These are phyloP conservation scores for Ariolimax columbianus DNA, from an alignment of 2,888 invertebrate species.

Conservation along the genomic window DNA sequence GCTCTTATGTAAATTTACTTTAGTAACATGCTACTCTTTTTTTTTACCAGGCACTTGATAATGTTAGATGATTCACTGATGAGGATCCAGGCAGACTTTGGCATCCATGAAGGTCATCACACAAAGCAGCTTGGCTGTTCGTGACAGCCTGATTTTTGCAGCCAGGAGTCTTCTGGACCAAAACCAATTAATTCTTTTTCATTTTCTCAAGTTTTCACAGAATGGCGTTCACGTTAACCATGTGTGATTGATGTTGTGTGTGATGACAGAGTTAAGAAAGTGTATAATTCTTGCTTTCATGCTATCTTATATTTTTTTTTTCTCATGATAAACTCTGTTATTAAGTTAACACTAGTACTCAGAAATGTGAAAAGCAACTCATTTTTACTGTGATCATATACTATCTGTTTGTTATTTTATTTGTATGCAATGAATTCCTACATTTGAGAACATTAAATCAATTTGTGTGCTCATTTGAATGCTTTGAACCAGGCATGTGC, in stretches of 20 bases:
- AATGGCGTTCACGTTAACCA: neutral
- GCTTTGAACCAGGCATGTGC: too few species aligned
- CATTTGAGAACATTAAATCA: too few species aligned
- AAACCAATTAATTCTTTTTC: conserved; percentile 1
- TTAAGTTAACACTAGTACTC: neutral
- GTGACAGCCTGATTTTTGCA: conserved; percentile 22
- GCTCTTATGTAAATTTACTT: neutral
- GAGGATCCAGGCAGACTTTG: conserved; percentile 24
- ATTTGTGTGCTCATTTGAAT: too few species aligned
- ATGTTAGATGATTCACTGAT: conserved; percentile 14
- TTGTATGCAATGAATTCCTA: too few species aligned
- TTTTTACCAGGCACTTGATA: neutral
- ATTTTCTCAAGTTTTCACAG: conserved; percentile 2
- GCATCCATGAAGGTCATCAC: conserved; percentile 16
- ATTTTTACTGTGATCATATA: neutral
- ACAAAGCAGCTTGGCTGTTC: conserved; percentile 35
- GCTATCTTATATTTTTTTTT: neutral
- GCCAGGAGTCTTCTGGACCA: conserved; percentile 19
- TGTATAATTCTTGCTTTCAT: neutral
- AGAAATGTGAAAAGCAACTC: neutral
- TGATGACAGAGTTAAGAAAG: neutral
- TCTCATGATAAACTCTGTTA: neutral
- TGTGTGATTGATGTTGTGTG: neutral
- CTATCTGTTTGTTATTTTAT: too few species aligned
- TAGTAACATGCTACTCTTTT: neutral